A percentile compares a stretch with the other conserved stretches of the same genome.
Evolutionary conservation across 53 echinoderm and acorn worm species (phyloP).

Genomic region (Luidia sarsii): DNA sequence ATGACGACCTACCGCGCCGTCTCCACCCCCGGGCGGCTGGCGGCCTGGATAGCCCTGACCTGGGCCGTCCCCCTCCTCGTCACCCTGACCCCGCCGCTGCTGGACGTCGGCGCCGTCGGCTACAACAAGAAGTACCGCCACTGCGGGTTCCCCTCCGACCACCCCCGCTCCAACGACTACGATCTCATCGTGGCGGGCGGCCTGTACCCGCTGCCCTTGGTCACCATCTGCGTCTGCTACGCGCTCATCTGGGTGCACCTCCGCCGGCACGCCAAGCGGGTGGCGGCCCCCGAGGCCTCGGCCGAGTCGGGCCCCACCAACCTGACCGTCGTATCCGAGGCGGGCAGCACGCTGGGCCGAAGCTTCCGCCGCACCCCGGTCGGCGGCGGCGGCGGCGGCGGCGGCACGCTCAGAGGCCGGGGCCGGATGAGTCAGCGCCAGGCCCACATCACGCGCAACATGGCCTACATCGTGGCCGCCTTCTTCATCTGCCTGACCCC

Average conservation of each 20-base stretch:
- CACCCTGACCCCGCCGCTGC: constrained; percentile 36
- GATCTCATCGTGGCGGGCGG: constrained; percentile 53
- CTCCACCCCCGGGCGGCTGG: constrained; percentile 15
- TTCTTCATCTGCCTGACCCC: constrained; percentile 72
- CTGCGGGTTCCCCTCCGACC: constrained; percentile 44
- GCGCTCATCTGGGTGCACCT: constrained; percentile 52
- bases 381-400: too few relatives aligned
- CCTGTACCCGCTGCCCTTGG: constrained; percentile 42
- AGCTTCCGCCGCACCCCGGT: neutral
- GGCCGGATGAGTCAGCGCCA: constrained; percentile 22
- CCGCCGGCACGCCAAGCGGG: constrained; percentile 45
- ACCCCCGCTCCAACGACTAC: constrained; percentile 54
- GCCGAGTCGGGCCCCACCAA: constrained; percentile 21
- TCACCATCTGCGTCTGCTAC: constrained; percentile 55
- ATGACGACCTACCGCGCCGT: constrained; percentile 40
- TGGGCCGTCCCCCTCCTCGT: constrained; percentile 49
- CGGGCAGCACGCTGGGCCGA: neutral
- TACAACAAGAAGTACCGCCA: constrained; percentile 61
- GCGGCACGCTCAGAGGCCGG: neutral
- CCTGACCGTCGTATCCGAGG: neutral
- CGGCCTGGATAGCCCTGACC: constrained; percentile 19
- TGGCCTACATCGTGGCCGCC: constrained; percentile 68
- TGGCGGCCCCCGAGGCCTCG: constrained; percentile 7
- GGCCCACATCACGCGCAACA: constrained; percentile 64
- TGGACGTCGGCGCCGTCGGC: constrained; percentile 51